Evolutionary conservation across 1,140 invertebrate genomes (phyloP), one percentile per base, ranked within the genome.

Genomic region (Brachionus rubens): DNA sequence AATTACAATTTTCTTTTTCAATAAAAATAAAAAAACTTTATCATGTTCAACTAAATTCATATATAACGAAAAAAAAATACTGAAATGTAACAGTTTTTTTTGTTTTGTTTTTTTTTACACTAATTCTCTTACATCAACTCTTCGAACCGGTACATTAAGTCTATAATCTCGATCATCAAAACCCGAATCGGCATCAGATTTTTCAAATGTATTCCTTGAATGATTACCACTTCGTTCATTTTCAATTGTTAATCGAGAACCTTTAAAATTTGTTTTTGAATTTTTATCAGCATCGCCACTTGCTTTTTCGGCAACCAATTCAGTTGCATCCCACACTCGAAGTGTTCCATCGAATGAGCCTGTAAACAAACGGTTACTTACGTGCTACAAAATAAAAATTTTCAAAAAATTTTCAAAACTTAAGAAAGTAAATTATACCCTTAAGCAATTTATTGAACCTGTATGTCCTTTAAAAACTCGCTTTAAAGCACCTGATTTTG

Each of bases 401-500:
- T 48, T 3, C 7, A 33, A 33, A 48, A 68, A 43, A 12, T 9
- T 19, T 9, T 33, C n/a, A n/a, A 40, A 36, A 12, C 19, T 30
- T 6, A 41, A 33, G 48, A 16, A 30, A 7, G 54, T 24, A 54
- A n/a, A n/a, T 21, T 48, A 9, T 77, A 86, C 82, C 78, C 82
- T 81, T 16, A 87, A 52, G 28, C 82, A 81, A 40, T 83, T 85
- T 24, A 87, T 80, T 21, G 83, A 81, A 10, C 79, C 81, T 30
- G 79, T 77, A 76, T 87, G 86, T 1, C 86, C 86, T 40, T 79
- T 78, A 78, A 85, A 86, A 4, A 79, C 79, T 30, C 83, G 77
- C 78, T 83, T 84, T 19, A 86, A 77, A 14, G 81, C 79, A 52
- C 85, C 87, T 19, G 85, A 86, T 79, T 87, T 87, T 19, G 87